phyloP scores from a whole-genome alignment of 2,113 vertebrate genomes.

The Meles meles region DNA sequence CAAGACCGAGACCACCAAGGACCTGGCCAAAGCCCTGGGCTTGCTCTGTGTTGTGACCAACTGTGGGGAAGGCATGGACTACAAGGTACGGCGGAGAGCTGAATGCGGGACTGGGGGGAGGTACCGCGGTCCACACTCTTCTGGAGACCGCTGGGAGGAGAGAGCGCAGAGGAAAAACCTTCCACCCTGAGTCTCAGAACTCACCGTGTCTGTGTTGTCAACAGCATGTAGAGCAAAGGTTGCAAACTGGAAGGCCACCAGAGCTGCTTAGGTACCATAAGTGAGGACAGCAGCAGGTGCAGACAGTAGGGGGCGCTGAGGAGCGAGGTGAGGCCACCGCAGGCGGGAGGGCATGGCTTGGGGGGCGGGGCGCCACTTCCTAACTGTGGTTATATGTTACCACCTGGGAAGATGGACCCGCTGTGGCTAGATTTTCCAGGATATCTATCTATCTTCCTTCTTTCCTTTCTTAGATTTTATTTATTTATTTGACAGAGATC shows the following conservation, averaged over 20 bases:
- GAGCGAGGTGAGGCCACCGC: background rate
- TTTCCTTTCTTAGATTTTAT: too few relatives aligned
- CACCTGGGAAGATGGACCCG: background rate
- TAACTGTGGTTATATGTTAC: rapidly evolving
- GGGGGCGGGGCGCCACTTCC: rapidly evolving
- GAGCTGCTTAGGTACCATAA: rapidly evolving
- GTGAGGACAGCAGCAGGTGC: rapidly evolving
- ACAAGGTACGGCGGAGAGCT: constrained; percentile 85
- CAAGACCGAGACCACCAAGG: constrained; percentile 98
- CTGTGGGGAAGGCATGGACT: constrained; percentile 99
- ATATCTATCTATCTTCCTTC: too few relatives aligned
- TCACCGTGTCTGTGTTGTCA: background rate
- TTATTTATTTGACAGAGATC: too few relatives aligned
- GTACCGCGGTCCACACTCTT: rapidly evolving
- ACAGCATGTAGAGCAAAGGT: background rate
- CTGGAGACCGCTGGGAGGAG: background rate
- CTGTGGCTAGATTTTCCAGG: background rate
- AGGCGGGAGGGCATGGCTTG: rapidly evolving
- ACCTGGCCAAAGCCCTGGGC: constrained; percentile 96
- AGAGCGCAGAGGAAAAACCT: rapidly evolving
- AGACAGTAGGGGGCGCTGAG: background rate
- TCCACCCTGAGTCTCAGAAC: rapidly evolving
- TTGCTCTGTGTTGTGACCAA: constrained; percentile 97
- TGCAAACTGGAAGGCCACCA: rapidly evolving
- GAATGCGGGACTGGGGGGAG: rapidly evolving